Evolutionary conservation across 1,140 invertebrate genomes (phyloP).

Genomic region (Cephus cinctus): DNA sequence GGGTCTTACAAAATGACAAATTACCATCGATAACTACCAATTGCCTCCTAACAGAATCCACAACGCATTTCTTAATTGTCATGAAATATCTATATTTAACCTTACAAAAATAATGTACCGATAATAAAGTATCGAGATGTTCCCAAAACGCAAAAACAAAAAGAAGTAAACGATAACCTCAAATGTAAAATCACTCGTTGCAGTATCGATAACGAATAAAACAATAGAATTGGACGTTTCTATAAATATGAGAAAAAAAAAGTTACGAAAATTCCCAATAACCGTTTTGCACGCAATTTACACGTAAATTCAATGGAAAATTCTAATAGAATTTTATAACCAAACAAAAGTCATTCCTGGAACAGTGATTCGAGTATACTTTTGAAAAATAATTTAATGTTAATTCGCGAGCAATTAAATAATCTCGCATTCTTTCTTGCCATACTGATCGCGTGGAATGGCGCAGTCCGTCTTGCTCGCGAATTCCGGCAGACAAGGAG

Average conservation of each 20-base stretch:
- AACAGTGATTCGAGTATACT: too few species aligned
- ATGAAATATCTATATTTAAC: slow-evolving; percentile 5
- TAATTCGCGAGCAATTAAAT: too few species aligned
- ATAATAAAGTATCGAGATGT: neutral
- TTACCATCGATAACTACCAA: neutral
- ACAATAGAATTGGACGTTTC: too few species aligned
- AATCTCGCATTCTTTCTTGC: neutral
- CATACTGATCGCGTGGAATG: neutral
- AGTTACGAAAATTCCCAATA: too few species aligned
- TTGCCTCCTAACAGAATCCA: neutral
- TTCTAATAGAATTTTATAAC: too few species aligned
- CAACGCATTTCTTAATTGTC: slow-evolving; percentile 13
- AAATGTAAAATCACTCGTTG: neutral
- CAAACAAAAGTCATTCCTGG: too few species aligned
- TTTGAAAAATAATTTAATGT: too few species aligned
- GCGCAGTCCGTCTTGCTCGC: neutral
- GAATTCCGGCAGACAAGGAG: slow-evolving; percentile 1
- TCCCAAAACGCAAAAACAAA: neutral
- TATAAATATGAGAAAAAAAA: too few species aligned
- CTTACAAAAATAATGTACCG: neutral
- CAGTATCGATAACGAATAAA: too few species aligned
- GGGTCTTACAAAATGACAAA: slow-evolving; percentile 26
- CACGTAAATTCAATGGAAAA: too few species aligned
- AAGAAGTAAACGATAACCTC: neutral
- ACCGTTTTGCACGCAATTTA: too few species aligned